Conservation (phyloP, 2,888 invertebrate genomes). For the Lithophane ornitopus region DNA sequence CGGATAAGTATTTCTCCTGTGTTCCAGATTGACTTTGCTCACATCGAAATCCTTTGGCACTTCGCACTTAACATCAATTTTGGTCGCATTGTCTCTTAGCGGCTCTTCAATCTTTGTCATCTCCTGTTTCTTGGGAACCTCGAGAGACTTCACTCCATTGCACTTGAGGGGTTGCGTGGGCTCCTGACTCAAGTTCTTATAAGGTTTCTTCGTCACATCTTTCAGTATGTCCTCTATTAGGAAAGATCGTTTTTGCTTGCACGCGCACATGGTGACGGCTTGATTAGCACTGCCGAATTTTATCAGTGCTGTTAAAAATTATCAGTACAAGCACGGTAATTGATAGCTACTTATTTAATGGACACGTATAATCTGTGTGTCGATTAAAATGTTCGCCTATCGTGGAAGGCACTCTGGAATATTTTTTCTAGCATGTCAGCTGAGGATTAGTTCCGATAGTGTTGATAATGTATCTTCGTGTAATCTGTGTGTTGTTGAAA, state of each 20-base stretch:
- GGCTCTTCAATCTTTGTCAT: slow-evolving; percentile 30
- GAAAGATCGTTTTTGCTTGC: slow-evolving; percentile 85
- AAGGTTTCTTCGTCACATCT: slow-evolving; percentile 78
- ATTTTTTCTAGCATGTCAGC: slow-evolving; percentile 66
- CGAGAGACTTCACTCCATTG: slow-evolving; percentile 53
- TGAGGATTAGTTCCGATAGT: slow-evolving; percentile 66
- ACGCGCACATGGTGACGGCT: slow-evolving; percentile 85
- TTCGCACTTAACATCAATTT: slow-evolving; percentile 73
- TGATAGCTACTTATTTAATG: slow-evolving; percentile 89
- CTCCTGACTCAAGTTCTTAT: slow-evolving; percentile 77
- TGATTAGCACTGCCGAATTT: slow-evolving; percentile 84
- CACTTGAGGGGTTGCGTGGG: slow-evolving; percentile 77
- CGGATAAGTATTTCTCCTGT: slow-evolving; percentile 83
- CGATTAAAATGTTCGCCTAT: slow-evolving; percentile 70
- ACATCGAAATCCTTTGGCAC: slow-evolving; percentile 77
- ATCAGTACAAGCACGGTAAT: slow-evolving; percentile 83
- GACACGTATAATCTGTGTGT: slow-evolving; percentile 82
- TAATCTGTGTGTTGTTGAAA: slow-evolving; percentile 71
- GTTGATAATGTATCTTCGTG: slow-evolving; percentile 60
- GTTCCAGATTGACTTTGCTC: slow-evolving; percentile 58
- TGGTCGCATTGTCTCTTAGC: slow-evolving; percentile 65
- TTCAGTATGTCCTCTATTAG: slow-evolving; percentile 85
- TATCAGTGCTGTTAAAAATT: slow-evolving; percentile 78
- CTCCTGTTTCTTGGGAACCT: slow-evolving; percentile 36
- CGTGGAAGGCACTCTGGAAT: slow-evolving; percentile 68